phyloP scores from a whole-genome alignment of 2,797 vertebrate genomes.

The Enteromius paludinosus region DNA sequence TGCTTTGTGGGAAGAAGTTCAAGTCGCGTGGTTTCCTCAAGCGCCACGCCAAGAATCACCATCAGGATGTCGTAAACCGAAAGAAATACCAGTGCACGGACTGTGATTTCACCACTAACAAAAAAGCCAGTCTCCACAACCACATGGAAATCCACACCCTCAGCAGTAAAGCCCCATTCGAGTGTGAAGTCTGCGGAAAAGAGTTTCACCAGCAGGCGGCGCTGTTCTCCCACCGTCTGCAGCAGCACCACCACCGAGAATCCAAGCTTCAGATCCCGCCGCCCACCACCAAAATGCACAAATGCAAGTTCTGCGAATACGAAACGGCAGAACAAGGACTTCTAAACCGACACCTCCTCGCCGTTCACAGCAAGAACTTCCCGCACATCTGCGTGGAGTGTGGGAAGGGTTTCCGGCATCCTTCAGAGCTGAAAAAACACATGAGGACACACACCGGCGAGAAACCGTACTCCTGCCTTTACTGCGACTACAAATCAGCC shows the following conservation, averaged over 20 bases:
- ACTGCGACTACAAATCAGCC: constrained; percentile 87
- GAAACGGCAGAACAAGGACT: constrained; percentile 89
- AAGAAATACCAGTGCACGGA: constrained; percentile 91
- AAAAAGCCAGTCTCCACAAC: constrained; percentile 90
- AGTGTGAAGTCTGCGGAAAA: constrained; percentile 85
- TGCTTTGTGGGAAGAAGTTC: constrained; percentile 91
- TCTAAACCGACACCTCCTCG: constrained; percentile 86
- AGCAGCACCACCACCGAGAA: constrained; percentile 83
- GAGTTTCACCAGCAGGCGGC: constrained; percentile 84
- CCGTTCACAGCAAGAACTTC: constrained; percentile 89
- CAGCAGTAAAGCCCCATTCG: constrained; percentile 82
- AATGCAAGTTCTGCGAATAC: constrained; percentile 91
- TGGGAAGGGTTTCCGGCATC: constrained; percentile 89
- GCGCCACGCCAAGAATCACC: constrained; percentile 89
- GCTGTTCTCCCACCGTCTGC: constrained; percentile 86
- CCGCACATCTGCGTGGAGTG: constrained; percentile 90
- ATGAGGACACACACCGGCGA: constrained; percentile 92
- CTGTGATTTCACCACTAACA: constrained; percentile 92
- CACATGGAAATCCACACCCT: constrained; percentile 89
- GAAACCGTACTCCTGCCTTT: constrained; percentile 89
- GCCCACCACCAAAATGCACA: constrained; percentile 83
- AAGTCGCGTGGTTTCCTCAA: constrained; percentile 89
- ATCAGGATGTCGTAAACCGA: constrained; percentile 80
- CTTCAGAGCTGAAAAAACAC: constrained; percentile 90
- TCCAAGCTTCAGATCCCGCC: constrained; percentile 60